Base-by-base conservation (phyloP, 2,888 invertebrate genomes). In the Pristionchus arcanus region DNA sequence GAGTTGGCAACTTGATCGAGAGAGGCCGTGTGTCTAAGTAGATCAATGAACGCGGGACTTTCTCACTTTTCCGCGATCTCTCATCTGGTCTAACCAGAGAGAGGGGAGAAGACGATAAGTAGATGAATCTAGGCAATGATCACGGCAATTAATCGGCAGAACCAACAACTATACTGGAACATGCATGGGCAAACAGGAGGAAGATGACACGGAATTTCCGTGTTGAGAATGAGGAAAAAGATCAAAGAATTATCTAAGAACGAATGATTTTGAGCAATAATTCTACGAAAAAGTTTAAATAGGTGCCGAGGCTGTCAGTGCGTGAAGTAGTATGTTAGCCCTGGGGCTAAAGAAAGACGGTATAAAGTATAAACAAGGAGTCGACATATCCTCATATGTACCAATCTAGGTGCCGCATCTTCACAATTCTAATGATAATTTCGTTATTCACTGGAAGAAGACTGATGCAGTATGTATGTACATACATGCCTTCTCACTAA, bases 101-200 rank as follows among this genome's bases (percentile, higher is more conserved):
- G 59, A 59, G 5, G 4, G 59, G 21, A n/a, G n/a, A 59, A 59
- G 42, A 49, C 42, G 42, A 49, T 49, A 9, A 59, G 59, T 59
- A 59, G 59, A 59, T 21, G 21, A 59, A 59, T 59, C 59, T 9
- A 25, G 25, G 59, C 13, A 13, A 28, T 28, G 42, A 59, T 59
- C 25, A 19, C 3, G 63, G 16, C 81, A 28, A 81, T 81, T 81
- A 81, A 81, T 49, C 49, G n/a, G n/a, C 7, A 31, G 74, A 77
- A 42, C 74, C 74, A 77, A 42, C 37, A 77, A 74, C 77, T n/a
- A 49, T 49, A 53, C 81, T 49, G 28, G 81, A 81, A 53, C 74
- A 77, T 34, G 74, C 74, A 34, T 34, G 13, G 42, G 19, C 71
- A 31, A 71, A 71, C 71, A 71, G 0, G 63, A 63, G 25, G 16